phyloP scores from a whole-genome alignment of 2,797 vertebrate genomes.

The Myripristis murdjan region DNA sequence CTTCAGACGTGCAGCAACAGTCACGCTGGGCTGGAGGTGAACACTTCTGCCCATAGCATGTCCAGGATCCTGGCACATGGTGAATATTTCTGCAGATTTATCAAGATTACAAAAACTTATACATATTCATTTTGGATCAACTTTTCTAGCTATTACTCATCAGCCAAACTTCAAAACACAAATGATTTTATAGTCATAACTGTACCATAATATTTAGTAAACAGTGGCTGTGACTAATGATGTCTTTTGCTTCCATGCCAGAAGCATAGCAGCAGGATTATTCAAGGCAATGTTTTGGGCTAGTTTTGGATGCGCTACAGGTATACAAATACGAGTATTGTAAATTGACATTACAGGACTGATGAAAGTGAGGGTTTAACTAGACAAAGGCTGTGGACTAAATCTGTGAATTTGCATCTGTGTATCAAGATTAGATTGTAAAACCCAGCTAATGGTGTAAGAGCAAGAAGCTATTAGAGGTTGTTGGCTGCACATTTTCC shows the following conservation, averaged over 20 bases:
- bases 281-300: background rate
- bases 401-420: background rate
- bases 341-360: background rate
- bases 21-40: background rate
- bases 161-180: background rate
- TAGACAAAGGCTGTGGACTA: background rate
- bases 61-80: background rate
- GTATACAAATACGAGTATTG: no score
- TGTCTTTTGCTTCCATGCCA: background rate
- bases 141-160: no score
- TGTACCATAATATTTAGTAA: background rate
- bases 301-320: no score
- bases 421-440: constrained; percentile 15
- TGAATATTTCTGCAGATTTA: background rate
- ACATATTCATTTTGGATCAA: no score
- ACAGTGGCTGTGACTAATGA: background rate
- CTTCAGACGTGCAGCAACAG: background rate
- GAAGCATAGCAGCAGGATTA: background rate
- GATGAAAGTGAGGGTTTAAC: background rate
- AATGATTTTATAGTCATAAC: background rate
- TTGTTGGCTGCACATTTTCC: constrained; percentile 40
- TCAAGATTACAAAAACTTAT: background rate
- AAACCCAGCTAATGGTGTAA: constrained; percentile 33
- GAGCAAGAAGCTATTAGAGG: constrained; percentile 55
- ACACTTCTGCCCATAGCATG: background rate